Evolutionary conservation across 2,888 invertebrate genomes (phyloP).

Genomic region (Idaea biselata): DNA sequence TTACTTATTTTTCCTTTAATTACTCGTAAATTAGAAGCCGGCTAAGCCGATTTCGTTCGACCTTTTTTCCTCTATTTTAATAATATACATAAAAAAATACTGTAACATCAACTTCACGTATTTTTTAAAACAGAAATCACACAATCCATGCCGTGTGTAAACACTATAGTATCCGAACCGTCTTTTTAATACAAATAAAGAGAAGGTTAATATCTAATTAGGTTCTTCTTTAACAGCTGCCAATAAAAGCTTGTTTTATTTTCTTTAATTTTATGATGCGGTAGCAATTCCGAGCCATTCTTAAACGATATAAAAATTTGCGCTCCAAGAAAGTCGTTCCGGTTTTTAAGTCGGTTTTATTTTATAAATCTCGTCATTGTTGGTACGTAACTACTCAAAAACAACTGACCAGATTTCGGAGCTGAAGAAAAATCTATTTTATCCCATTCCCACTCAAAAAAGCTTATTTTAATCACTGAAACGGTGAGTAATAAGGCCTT

Average conservation of each 20-base stretch:
- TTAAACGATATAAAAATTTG: background rate
- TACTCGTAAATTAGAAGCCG: no score
- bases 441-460: no score
- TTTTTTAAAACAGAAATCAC: background rate
- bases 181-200: conserved; percentile 28
- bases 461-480: no score
- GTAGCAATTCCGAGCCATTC: conserved; percentile 20
- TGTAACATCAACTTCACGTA: no score
- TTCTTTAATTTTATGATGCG: conserved; percentile 25
- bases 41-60: no score
- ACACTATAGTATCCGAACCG: background rate
- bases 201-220: conserved; percentile 47
- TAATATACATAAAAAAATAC: no score
- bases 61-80: no score
- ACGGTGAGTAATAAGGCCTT: no score
- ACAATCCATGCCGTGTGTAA: background rate
- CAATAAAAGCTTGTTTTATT: conserved; percentile 28
- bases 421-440: no score
- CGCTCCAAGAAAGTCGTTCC: background rate
- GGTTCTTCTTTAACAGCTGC: conserved; percentile 31
- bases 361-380: background rate
- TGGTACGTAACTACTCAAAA: no score
- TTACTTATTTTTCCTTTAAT: no score
- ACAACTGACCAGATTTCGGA: background rate
- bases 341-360: background rate